Base-by-base conservation (phyloP, 2,113 vertebrate species). In the Indicator indicator region DNA sequence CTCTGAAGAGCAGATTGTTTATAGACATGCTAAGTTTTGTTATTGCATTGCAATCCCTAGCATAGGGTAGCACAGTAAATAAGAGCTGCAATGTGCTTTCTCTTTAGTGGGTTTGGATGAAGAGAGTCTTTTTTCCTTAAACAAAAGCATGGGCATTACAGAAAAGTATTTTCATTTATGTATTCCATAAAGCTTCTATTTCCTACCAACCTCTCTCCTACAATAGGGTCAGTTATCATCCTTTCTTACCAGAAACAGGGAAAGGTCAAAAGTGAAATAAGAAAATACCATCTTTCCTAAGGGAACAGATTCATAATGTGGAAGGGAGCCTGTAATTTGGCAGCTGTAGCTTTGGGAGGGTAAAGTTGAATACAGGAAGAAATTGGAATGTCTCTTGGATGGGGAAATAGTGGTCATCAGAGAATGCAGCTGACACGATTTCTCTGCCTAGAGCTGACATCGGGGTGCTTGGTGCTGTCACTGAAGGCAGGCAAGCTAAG, bases 351-450 rank as follows among this genome's bases (percentile, higher is more conserved):
- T 94, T 95, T 95, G 91, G 88, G 93, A 95, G 80, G 74, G 89
- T 88, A 12, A 89, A 91, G 91, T 94, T 92, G 93, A 94, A 88
- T 30, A 42, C 84, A 74, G 90, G 92, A 90, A 94, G 91, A 97
- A 96, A 97, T 96, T 97, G 95, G 90, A 96, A 94, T 97, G 94
- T 97, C 93, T 97, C 93, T 84, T 91, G 58, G 84, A 28, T 94
- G 60, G 69, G 94, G 84, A 97, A 86, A 69, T 90, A 86, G 83
- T 65, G 79, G 62, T 87, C 86, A 95, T 87, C 71, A 64, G 70
- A 97, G 88, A 91, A 83, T 42, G 67, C 58, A 88, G 74, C 65
- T 96, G 86, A 54, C 89, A 85, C 4, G 23, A 83, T 90, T 94
- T 40, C 56, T 94, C 90, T 72, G 56, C 11, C 12, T 46, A 18